These are phyloP conservation scores for Ceratitis capitata DNA, from an alignment of 1,140 invertebrate species.

Conservation along the genomic window DNA sequence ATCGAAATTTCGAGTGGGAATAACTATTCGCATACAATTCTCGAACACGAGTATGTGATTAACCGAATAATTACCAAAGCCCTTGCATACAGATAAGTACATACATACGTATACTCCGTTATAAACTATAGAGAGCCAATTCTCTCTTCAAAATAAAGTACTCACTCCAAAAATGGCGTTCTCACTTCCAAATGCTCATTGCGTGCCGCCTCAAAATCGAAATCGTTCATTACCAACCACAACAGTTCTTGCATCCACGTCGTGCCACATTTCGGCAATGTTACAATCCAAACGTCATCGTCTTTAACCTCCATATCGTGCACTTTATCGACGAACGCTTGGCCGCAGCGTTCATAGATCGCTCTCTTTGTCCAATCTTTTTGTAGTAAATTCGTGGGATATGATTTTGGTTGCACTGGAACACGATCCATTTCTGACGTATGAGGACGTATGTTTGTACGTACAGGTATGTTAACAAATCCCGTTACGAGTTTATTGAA, in stretches of 20 bases:
- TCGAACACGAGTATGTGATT: too few relatives aligned
- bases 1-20: too few relatives aligned
- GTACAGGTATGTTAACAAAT: neutral
- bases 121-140: too few relatives aligned
- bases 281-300: slow-evolving; percentile 68
- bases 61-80: too few relatives aligned
- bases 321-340: neutral
- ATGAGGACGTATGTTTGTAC: neutral
- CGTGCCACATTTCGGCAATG: slow-evolving; percentile 68
- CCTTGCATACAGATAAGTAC: too few relatives aligned
- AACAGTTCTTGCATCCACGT: slow-evolving; percentile 76
- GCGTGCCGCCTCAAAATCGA: slow-evolving; percentile 65
- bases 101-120: too few relatives aligned
- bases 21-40: too few relatives aligned
- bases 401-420: neutral
- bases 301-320: slow-evolving; percentile 52
- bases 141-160: too few relatives aligned
- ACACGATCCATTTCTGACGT: neutral
- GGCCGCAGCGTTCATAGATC: neutral
- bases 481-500: neutral
- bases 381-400: slow-evolving; percentile 41
- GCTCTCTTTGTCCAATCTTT: slow-evolving; percentile 42
- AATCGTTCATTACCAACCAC: slow-evolving; percentile 71
- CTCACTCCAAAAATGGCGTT: slow-evolving; percentile 66
- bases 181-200: slow-evolving; percentile 70